Evolutionary conservation across 2,797 vertebrate genomes (phyloP), one percentile per base, ranked within the genome.

Genomic region (Cynopterus sphinx): DNA sequence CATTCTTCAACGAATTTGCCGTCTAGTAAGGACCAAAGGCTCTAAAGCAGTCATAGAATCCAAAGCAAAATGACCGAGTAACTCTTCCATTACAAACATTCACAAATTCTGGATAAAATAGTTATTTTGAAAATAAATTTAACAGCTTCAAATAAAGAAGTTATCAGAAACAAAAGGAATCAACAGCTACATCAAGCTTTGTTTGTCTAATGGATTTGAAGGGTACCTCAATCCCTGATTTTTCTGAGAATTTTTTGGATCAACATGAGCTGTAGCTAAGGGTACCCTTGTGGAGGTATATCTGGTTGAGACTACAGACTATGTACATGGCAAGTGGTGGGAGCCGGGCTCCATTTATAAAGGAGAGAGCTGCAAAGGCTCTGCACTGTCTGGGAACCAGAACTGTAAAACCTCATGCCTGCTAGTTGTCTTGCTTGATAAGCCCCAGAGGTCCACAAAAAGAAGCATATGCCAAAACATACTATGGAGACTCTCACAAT

Each of bases 111-210:
- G 9, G 24, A 90, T 86, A 61, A 94, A 92, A 53, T 77, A 53
- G 28, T 92, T 91, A 68, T 73, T 95, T 89, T 83, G 31, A 21
- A 95, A 89, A 86, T 75, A n/a, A 13, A 81, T 33, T 22, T 63
- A 46, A 68, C n/a, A 51, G 12, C 22, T 93, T 65, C 63, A 91
- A 91, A 88, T 53, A 87, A 90, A 90, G 41, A 65, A 59, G 26
- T 2, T 85, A 19, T 39, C 36, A 43, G 22, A 91, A 86, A 85
- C 68, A 68, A 90, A 68, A 83, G 49, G 28, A 87, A 67, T 65
- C 70, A 91, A 70, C 9, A 57, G 11, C 5, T 71, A 78, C 81
- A 86, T 87, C 46, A 83, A 74, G 22, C n/a, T 81, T 73, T 81
- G 15, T 81, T 51, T 70, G 70, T 75, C 63, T 71, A 74, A 49